Evolutionary conservation across 2,113 vertebrate species (phyloP), one percentile per base, ranked within the genome.

Genomic region (Loxodonta africana): DNA sequence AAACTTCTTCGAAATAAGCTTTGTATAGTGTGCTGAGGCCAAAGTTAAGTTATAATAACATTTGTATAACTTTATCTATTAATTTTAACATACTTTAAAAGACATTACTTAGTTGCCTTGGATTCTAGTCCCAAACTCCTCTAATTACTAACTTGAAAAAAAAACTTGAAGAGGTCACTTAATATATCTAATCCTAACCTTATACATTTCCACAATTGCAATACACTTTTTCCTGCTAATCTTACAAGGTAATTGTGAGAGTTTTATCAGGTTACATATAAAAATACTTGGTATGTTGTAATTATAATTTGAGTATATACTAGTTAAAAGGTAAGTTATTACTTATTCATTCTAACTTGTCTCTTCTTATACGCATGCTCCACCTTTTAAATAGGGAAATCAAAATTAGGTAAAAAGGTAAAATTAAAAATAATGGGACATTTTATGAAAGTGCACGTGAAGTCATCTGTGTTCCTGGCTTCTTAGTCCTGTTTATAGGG

Each of bases 81-180:
- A 73, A 65, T 62, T 91, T 88, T 26, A 78, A 12, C 25, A 10
- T 30, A 46, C 28, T 90, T 62, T 90, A 77, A 90, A 88, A 94
- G 2, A 88, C 2, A 81, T 10, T 48, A 14, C 1, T 60, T 83
- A 80, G 28, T 86, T 48, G 23, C 30, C 44, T 78, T 94, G 4
- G 5, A 94, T 44, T 87, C 33, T 12, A 65, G 2, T 67, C 23
- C 48, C 81, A 71, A 60, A 81, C 4, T 83, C 23, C 14, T 80
- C 41, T 84, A 90, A 90, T 95, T 85, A 53, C 62, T 77, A 90
- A 94, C 77, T 90, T 37, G 37, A 37, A 37, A 37, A 37, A 37
- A 37, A 37, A 37, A 37, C 20, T 20, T 37, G 37, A 89, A 57
- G n/a, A 76, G 23, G 37, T 63, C 63, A 62, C 7, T 74, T 53